phyloP scores from a whole-genome alignment of 2,113 vertebrate genomes.

The Symphodus melops region DNA sequence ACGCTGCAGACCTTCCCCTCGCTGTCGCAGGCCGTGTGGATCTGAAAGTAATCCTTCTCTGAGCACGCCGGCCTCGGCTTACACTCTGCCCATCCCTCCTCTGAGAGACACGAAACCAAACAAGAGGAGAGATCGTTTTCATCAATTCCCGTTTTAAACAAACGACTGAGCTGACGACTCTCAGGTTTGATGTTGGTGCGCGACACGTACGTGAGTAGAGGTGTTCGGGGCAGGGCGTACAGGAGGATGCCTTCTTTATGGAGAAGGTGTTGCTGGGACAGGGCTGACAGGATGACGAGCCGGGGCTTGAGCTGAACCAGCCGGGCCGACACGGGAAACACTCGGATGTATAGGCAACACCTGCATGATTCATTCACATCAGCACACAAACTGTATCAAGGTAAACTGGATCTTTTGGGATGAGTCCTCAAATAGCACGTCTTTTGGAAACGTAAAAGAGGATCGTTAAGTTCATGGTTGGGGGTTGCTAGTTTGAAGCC shows the following conservation, averaged over 20 bases:
- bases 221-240: slow-evolving; percentile 85
- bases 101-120: slow-evolving; percentile 71
- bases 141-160: too few species aligned
- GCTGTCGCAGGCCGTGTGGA: slow-evolving; percentile 92
- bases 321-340: slow-evolving; percentile 96
- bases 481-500: neutral
- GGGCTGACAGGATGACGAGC: slow-evolving; percentile 89
- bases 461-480: neutral
- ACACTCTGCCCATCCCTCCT: slow-evolving; percentile 90
- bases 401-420: neutral
- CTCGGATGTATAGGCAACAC: slow-evolving; percentile 95
- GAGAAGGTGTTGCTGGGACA: slow-evolving; percentile 94
- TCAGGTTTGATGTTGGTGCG: neutral
- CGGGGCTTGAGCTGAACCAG: slow-evolving; percentile 88
- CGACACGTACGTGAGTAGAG: slow-evolving; percentile 88
- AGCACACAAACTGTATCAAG: neutral
- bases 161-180: too few species aligned
- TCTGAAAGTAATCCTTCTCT: slow-evolving; percentile 94
- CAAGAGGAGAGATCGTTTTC: neutral
- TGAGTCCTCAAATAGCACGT: too few species aligned
- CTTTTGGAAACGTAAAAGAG: too few species aligned
- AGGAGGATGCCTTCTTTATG: slow-evolving; percentile 89
- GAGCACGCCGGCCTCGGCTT: slow-evolving; percentile 88
- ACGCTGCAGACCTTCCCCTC: slow-evolving; percentile 90
- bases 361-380: slow-evolving; percentile 70